Evolutionary conservation across 2,113 vertebrate genomes (phyloP).

Genomic region (Azemiops feae): DNA sequence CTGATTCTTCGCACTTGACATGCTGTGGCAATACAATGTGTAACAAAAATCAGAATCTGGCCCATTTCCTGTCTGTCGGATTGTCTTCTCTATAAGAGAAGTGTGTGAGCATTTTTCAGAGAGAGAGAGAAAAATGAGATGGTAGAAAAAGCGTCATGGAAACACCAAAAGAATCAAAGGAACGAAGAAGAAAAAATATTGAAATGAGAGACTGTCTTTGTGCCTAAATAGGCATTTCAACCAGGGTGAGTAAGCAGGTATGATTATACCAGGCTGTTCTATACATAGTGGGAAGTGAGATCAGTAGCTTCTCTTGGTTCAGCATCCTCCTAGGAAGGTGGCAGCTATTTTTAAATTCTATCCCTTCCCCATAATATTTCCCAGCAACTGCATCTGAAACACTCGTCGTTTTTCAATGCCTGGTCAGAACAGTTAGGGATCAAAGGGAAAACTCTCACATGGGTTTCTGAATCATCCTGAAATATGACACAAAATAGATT

Average conservation of each 20-base stretch:
- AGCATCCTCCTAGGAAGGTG: constrained; percentile 48
- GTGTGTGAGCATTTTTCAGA: background rate
- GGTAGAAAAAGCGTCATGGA: background rate
- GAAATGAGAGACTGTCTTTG: background rate
- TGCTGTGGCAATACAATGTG: background rate
- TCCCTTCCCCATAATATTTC: constrained; percentile 3
- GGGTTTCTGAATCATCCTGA: background rate
- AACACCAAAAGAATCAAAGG: background rate
- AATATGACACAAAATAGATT: background rate
- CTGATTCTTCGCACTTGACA: background rate
- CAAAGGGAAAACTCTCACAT: constrained; percentile 4
- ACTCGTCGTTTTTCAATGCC: constrained; percentile 5
- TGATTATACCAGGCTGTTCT: constrained; percentile 24
- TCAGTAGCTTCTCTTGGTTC: constrained; percentile 25
- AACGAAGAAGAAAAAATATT: background rate
- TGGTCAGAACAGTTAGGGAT: constrained; percentile 11
- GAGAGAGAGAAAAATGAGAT: background rate
- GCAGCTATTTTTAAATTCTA: constrained; percentile 55
- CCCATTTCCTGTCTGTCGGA: background rate
- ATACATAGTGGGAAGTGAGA: background rate
- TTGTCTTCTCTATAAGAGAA: background rate
- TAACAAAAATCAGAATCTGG: background rate
- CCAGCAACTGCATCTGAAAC: constrained; percentile 32
- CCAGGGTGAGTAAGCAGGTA: constrained; percentile 11
- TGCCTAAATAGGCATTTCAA: constrained; percentile 12